A percentile compares a stretch with the other conserved stretches of the same genome.
These are phyloP conservation scores for Trisateles emortualis DNA, from an alignment of 2,888 invertebrate species.

Conservation along the genomic window DNA sequence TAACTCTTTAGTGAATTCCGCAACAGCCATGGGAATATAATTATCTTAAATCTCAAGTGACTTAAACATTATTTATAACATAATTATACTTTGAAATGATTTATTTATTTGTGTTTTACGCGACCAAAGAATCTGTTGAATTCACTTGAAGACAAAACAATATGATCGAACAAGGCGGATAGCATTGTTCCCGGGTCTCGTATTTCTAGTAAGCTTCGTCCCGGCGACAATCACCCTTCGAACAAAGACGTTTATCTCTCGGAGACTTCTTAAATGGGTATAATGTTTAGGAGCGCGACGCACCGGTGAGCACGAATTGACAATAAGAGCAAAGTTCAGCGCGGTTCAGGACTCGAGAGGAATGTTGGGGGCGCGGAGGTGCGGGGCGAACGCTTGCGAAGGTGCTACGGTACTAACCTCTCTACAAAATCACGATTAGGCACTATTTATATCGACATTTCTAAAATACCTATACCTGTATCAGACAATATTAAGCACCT, in stretches of 20 bases:
- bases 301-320: constrained; percentile 83
- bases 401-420: constrained; percentile 73
- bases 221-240: constrained; percentile 59
- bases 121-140: constrained; percentile 34
- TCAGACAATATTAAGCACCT: constrained; percentile 56
- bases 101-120: constrained; percentile 41
- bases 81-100: constrained; percentile 39
- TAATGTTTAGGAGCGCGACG: constrained; percentile 73
- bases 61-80: constrained; percentile 44
- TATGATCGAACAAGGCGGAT: constrained; percentile 45
- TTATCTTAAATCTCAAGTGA: constrained; percentile 37
- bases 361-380: constrained; percentile 78
- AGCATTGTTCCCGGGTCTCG: constrained; percentile 49
- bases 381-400: constrained; percentile 65
- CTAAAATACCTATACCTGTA: constrained; percentile 65
- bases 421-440: constrained; percentile 80
- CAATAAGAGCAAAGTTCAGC: constrained; percentile 86
- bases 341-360: constrained; percentile 82
- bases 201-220: constrained; percentile 55
- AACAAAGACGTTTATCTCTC: constrained; percentile 66
- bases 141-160: constrained; percentile 38
- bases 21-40: constrained; percentile 22
- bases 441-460: constrained; percentile 79
- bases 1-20: constrained; percentile 16
- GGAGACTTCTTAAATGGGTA: constrained; percentile 68